Evolutionary conservation across 2,888 invertebrate species (phyloP).

Genomic region (Drosophila meridiana): DNA sequence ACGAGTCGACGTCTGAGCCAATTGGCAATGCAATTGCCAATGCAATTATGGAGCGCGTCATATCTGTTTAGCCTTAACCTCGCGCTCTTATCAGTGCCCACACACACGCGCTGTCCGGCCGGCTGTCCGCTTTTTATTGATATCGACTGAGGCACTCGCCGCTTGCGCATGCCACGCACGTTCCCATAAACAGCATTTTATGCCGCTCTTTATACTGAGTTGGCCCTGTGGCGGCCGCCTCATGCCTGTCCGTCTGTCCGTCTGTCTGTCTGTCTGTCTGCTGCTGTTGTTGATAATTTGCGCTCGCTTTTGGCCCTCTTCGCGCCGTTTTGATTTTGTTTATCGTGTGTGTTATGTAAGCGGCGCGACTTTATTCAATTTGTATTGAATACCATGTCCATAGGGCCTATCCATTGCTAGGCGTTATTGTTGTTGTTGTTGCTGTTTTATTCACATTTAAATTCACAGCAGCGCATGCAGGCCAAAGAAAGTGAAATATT

Average conservation of each 20-base stretch:
- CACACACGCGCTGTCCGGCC: neutral
- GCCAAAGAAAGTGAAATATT: conserved; percentile 42
- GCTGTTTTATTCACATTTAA: conserved; percentile 19
- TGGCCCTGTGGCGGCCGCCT: conserved; percentile 34
- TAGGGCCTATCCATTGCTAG: neutral
- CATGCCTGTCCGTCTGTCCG: neutral
- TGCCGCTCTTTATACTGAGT: conserved; percentile 65
- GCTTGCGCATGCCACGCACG: conserved; percentile 55
- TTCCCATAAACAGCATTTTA: conserved; percentile 68
- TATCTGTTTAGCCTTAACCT: conserved; percentile 63
- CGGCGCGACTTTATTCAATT: conserved; percentile 58
- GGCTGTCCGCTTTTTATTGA: neutral
- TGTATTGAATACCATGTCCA: conserved; percentile 47
- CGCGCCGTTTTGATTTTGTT: neutral
- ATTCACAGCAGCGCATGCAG: conserved; percentile 18
- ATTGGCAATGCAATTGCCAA: conserved; percentile 51
- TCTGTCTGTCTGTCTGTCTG: too few species aligned
- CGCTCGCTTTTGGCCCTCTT: conserved; percentile 1
- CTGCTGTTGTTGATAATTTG: neutral
- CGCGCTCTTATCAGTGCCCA: conserved; percentile 39
- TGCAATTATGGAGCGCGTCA: conserved; percentile 22
- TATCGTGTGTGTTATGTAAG: conserved; percentile 59
- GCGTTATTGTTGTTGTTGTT: neutral
- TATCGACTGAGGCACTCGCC: conserved; percentile 2
- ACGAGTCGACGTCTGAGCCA: conserved; percentile 25